These are phyloP conservation scores for Notothenia coriiceps DNA, from an alignment of 2,113 vertebrate genomes.

Conservation along the genomic window DNA sequence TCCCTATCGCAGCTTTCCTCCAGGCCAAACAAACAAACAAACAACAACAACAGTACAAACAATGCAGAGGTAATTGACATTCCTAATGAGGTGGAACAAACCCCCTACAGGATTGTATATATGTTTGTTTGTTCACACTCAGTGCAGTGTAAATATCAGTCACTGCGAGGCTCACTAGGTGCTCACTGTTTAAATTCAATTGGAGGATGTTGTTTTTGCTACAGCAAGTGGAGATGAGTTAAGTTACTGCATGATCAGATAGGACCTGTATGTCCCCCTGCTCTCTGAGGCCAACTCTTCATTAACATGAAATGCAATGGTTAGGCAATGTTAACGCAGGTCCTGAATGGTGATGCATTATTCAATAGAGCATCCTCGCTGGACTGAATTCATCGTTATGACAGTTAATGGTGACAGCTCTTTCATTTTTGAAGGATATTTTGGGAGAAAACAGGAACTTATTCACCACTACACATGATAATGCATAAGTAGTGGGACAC, in stretches of 20 bases:
- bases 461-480: background rate
- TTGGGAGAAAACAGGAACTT: background rate
- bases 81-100: conserved; percentile 73
- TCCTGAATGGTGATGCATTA: background rate
- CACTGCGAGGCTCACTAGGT: conserved; percentile 3
- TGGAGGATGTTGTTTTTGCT: conserved; percentile 37
- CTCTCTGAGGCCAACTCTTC: background rate
- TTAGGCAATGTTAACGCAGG: background rate
- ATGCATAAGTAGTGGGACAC: background rate
- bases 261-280: background rate
- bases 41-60: conserved; percentile 60
- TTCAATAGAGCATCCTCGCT: background rate
- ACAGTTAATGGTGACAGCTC: background rate
- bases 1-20: conserved; percentile 61
- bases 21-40: conserved; percentile 75
- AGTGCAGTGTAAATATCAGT: background rate
- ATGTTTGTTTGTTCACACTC: conserved; percentile 26
- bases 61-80: conserved; percentile 72
- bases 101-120: conserved; percentile 43
- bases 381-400: background rate
- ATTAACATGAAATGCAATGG: background rate
- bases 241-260: conserved; percentile 21
- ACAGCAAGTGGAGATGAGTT: background rate
- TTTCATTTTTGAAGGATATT: background rate
- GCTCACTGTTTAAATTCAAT: conserved; percentile 5